Evolutionary conservation across 2,113 vertebrate species (phyloP).

Genomic region (Scalopus aquaticus): DNA sequence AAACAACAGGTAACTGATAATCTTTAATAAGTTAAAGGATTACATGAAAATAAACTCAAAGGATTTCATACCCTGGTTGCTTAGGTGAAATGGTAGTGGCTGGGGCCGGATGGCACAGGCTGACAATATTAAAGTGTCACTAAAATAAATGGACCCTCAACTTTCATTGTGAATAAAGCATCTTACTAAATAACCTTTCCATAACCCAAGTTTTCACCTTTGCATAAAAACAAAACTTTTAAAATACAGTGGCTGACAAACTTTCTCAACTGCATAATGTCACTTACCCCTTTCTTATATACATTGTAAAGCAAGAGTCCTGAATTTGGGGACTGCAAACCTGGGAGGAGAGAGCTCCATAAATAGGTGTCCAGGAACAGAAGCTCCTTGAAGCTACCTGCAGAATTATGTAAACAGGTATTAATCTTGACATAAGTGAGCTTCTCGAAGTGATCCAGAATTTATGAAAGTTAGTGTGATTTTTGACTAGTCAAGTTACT

Average conservation of each 20-base stretch:
- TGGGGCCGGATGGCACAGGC: background rate
- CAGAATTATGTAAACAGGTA: background rate
- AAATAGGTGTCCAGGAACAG: no score
- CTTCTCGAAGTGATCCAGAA: background rate
- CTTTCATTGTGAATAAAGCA: background rate
- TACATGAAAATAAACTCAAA: background rate
- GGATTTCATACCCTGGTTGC: background rate
- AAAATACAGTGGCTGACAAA: background rate
- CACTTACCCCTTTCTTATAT: background rate
- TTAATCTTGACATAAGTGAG: background rate
- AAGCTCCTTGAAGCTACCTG: background rate
- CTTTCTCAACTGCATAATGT: background rate
- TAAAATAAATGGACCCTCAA: background rate
- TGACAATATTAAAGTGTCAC: background rate
- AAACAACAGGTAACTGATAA: background rate
- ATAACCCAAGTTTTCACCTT: background rate
- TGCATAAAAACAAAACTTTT: background rate
- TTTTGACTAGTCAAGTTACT: background rate
- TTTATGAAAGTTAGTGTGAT: background rate
- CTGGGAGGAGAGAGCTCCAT: background rate
- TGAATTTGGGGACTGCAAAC: background rate
- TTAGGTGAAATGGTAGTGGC: background rate
- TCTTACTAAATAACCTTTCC: background rate
- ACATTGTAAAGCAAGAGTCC: background rate
- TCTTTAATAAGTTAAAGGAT: constrained; percentile 30